Evolutionary conservation across 2,888 invertebrate genomes (phyloP).

Genomic region (Acholoe squamosa): DNA sequence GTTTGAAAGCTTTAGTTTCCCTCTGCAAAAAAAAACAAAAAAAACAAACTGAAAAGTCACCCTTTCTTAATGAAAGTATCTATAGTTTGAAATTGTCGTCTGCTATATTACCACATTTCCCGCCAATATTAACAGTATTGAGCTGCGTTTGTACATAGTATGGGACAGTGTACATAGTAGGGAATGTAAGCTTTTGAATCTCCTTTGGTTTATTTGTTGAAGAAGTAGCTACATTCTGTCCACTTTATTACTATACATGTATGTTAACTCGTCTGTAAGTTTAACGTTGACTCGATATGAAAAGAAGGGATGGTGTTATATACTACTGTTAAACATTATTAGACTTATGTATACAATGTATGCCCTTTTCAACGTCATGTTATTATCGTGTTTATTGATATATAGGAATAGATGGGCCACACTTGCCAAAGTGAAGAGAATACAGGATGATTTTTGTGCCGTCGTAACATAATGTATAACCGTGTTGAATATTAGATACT

Average conservation of each 20-base stretch:
- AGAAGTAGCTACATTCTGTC: neutral
- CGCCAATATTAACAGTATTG: too few relatives aligned
- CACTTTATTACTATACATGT: neutral
- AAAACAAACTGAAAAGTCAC: too few relatives aligned
- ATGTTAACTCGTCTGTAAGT: neutral
- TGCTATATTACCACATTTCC: neutral
- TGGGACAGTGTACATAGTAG: neutral
- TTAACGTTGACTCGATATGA: neutral
- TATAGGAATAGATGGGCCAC: neutral
- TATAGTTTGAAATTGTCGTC: neutral
- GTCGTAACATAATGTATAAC: neutral
- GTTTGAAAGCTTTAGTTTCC: too few relatives aligned
- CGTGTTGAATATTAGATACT: neutral
- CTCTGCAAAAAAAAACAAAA: too few relatives aligned
- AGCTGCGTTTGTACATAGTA: too few relatives aligned
- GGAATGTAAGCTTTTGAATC: neutral
- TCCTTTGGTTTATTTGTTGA: neutral
- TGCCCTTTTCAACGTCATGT: neutral
- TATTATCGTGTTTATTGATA: neutral
- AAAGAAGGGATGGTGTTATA: neutral
- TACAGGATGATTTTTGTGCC: too few relatives aligned
- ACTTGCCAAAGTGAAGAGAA: neutral
- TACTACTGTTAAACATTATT: neutral
- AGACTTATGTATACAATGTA: neutral
- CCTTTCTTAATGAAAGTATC: neutral